Evolutionary conservation across 1,140 invertebrate genomes (phyloP).

Genomic region (Drosophila ambigua): DNA sequence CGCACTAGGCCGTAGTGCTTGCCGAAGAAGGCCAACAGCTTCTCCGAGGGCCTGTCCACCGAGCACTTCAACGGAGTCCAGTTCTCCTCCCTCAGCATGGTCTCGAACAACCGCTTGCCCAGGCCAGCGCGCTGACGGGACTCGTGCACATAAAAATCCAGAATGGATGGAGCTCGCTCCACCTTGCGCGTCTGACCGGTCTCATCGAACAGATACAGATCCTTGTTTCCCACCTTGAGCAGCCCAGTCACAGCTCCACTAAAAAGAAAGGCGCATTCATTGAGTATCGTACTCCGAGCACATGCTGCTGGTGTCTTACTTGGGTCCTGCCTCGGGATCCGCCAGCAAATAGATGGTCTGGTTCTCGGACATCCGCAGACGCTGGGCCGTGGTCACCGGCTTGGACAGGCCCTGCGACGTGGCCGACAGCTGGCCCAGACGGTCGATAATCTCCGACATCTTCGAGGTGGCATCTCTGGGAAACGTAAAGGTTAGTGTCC

Average conservation of each 20-base stretch:
- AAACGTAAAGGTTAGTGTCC: conserved; percentile 59
- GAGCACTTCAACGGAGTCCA: conserved; percentile 90
- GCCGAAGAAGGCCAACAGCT: conserved; percentile 92
- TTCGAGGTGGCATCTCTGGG: conserved; percentile 87
- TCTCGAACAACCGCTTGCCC: conserved; percentile 90
- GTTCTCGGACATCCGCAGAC: conserved; percentile 88
- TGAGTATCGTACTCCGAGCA: no score
- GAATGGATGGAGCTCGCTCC: conserved; percentile 89
- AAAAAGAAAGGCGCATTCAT: background rate
- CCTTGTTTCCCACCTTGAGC: conserved; percentile 93
- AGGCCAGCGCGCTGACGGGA: conserved; percentile 90
- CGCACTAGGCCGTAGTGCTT: conserved; percentile 91
- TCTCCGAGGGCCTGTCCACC: conserved; percentile 95
- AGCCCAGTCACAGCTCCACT: conserved; percentile 90
- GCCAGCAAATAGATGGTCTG: conserved; percentile 88
- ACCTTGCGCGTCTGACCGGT: conserved; percentile 88
- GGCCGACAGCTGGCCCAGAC: conserved; percentile 89
- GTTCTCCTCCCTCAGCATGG: conserved; percentile 91
- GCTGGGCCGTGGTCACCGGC: conserved; percentile 88
- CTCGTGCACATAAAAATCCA: conserved; percentile 95
- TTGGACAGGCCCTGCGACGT: conserved; percentile 89
- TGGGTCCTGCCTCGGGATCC: conserved; percentile 85
- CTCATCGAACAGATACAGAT: conserved; percentile 92
- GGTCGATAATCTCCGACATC: conserved; percentile 88
- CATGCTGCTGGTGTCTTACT: conserved; percentile 84